Evolutionary conservation across 2,888 invertebrate genomes (phyloP).

Genomic region (Mechanitis messenoides): DNA sequence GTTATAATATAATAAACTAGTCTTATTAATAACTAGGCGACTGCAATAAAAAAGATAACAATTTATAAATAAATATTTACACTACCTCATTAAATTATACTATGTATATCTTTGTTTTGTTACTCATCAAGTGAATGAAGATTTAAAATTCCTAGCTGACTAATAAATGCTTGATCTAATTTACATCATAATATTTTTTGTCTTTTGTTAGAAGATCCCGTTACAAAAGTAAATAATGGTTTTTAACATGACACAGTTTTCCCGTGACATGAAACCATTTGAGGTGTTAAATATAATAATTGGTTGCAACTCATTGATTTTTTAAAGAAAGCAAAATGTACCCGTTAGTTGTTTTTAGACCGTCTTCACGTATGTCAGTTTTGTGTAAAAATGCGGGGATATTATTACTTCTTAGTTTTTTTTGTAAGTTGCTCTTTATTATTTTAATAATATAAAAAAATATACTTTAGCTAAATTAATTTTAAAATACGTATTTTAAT

Average conservation of each 20-base stretch:
- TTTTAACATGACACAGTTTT: slow-evolving; percentile 47
- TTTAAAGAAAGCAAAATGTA: slow-evolving; percentile 44
- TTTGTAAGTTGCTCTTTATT: slow-evolving; percentile 21
- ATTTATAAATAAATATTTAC: no score
- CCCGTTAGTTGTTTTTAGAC: slow-evolving; percentile 48
- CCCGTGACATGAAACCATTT: slow-evolving; percentile 33
- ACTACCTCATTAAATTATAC: no score
- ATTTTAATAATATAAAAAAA: neutral
- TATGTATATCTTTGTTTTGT: no score
- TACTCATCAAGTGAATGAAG: no score
- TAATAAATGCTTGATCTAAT: no score
- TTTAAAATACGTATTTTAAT: no score
- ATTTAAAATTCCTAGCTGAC: no score
- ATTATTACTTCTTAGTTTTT: slow-evolving; percentile 7
- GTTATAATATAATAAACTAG: no score
- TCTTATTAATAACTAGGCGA: no score
- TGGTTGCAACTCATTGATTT: slow-evolving; percentile 42
- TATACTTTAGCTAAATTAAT: no score
- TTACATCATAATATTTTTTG: no score
- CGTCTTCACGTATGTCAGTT: slow-evolving; percentile 7
- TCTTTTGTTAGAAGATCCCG: neutral
- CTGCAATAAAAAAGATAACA: no score
- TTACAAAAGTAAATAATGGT: neutral
- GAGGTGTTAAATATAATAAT: slow-evolving; percentile 65
- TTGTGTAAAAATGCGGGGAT: slow-evolving; percentile 19